These are phyloP conservation scores for Drosophila mulleri DNA, from an alignment of 2,888 invertebrate species.

Conservation along the genomic window DNA sequence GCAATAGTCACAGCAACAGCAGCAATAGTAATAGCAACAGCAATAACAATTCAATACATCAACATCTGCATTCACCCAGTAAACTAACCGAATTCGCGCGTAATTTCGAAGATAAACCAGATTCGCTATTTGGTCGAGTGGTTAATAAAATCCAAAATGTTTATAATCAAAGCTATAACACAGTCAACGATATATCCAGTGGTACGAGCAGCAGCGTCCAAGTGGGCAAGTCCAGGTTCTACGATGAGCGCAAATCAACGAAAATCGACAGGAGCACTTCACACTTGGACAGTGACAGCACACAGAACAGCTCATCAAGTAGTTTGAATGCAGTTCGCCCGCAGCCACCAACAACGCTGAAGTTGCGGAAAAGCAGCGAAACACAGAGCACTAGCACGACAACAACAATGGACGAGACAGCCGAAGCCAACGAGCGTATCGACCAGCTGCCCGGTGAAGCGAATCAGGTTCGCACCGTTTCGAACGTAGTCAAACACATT, in stretches of 20 bases:
- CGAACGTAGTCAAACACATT: constrained; percentile 94
- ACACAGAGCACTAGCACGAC: constrained; percentile 50
- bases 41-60: constrained; percentile 85
- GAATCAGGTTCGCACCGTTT: constrained; percentile 87
- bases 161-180: constrained; percentile 85
- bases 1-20: constrained; percentile 3
- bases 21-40: constrained; percentile 34
- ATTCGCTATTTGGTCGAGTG: constrained; percentile 84
- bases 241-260: constrained; percentile 56
- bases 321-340: constrained; percentile 61
- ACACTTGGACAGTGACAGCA: constrained; percentile 33
- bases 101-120: constrained; percentile 84
- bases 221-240: constrained; percentile 79
- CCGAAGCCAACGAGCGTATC: constrained; percentile 71
- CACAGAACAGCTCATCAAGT: constrained; percentile 54
- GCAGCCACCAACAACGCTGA: constrained; percentile 64
- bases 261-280: not conserved
- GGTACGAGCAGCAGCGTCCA: constrained; percentile 56
- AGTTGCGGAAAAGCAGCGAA: constrained; percentile 47
- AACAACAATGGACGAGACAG: constrained; percentile 66
- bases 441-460: constrained; percentile 74
- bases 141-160: constrained; percentile 85
- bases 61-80: constrained; percentile 88
- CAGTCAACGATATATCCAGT: constrained; percentile 83
- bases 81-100: constrained; percentile 92